These are phyloP conservation scores for Anguilla anguilla DNA, from an alignment of 2,797 vertebrate genomes.

Conservation along the genomic window DNA sequence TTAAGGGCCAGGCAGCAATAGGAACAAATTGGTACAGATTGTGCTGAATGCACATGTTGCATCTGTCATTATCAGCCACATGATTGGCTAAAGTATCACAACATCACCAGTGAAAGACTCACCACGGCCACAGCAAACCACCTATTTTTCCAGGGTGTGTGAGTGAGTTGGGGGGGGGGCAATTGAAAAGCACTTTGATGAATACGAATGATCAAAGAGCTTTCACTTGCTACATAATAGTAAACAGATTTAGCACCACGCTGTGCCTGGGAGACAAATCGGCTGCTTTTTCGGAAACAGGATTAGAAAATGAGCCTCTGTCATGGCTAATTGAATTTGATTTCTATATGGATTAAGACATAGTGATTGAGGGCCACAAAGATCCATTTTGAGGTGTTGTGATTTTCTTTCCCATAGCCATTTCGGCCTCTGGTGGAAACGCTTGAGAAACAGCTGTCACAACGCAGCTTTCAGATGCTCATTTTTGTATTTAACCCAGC, in stretches of 20 bases:
- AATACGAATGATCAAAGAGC: neutral
- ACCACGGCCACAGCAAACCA: neutral
- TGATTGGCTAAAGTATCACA: neutral
- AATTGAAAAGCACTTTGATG: neutral
- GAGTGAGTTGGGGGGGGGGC: neutral
- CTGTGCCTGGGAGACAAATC: neutral
- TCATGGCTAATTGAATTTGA: constrained; percentile 5
- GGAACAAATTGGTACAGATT: neutral
- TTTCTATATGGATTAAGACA: constrained; percentile 5
- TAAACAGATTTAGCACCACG: neutral
- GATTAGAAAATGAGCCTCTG: neutral
- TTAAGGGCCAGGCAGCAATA: neutral
- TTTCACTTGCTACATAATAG: neutral
- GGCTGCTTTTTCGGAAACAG: neutral
- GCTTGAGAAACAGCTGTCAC: neutral
- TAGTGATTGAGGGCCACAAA: neutral
- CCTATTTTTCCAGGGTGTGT: neutral
- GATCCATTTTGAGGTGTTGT: neutral
- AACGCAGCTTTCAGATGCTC: neutral
- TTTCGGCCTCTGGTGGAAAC: neutral
- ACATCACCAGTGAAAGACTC: neutral
- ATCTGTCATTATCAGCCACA: neutral
- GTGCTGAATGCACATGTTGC: neutral
- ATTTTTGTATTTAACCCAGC: neutral
- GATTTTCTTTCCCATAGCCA: neutral